Base-by-base conservation (phyloP, 35 echinoderm and acorn worm species). In the Heliocidaris erythrogramma region DNA sequence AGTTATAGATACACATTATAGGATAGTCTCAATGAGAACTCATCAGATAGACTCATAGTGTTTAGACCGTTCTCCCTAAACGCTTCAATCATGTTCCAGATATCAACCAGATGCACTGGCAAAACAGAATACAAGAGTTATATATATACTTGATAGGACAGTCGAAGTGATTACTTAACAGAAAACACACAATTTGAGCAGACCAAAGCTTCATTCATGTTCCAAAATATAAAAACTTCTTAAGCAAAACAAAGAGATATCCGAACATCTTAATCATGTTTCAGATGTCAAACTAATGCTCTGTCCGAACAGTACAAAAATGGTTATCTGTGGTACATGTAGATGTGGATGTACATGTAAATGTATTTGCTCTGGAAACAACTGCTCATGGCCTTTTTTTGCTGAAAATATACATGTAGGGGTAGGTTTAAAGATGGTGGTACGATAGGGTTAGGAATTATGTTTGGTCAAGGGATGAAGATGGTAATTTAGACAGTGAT, bases 41-140 rank as follows among this genome's bases (percentile, higher is more conserved):
- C 98, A 30, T 97, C 95, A 5, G 94, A 95, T 16, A 95, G 91
- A 78, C 95, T 96, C 94, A 99, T 86, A 12, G 97, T 99, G 94
- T 99, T 99, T 17, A 99, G 71, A 24, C 98, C 98, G 94, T 99
- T 99, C 95, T 99, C 98, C 10, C 98, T 32, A 92, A 97, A 99
- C 0, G 98, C 95, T 91, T 99, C 98, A 27, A 97, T 99, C 95
- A 99, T 97, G 96, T 99, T 99, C 98, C 98, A 99, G 59, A 99
- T 97, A 88, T 99, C 98, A 30, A 99, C 98, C 59, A 99, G 59
- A 95, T 99, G 96, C 92, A 99, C 98, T 99, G 30, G 93, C 50
- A 27, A 30, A 30, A 47, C 29, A 85, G 86, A 94, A 13, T 92
- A 48, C 91, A 92, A 60, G 30, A 53, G 30, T 18, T 18, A 29